Evolutionary conservation across 2,113 vertebrate genomes (phyloP), one percentile per base, ranked within the genome.

Genomic region (Leptobrachium leishanense): DNA sequence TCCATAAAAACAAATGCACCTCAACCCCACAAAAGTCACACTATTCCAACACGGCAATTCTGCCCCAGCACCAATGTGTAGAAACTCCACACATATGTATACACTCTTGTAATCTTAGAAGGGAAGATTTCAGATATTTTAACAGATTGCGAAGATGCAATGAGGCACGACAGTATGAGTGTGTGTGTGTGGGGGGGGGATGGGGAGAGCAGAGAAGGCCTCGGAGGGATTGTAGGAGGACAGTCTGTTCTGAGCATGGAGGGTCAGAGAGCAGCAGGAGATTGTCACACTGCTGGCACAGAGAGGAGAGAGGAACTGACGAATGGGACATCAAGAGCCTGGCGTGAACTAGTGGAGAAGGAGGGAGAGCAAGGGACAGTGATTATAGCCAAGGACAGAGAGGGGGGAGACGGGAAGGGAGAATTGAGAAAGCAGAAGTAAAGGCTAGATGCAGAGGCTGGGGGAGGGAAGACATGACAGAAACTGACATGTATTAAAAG

Each of bases 251-350:
- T 68, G 71, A 81, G 78, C 72, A 68, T 44, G 78, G 68, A 68
- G 78, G 78, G 78, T 81, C 78, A 81, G 74, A 74, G 78, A 81
- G 78, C 78, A 81, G 71, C 78, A 81, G 74, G 80, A 81, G 80
- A 72, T 76, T 81, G 72, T 74, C 72, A 74, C 71, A 81, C 72
- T 68, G 72, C 79, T 75, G 80, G 80, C 72, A 76, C 62, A 65
- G 73, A 62, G 43, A 73, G 39, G 68, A 68, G 74, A 66, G 67
- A 74, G 46, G 62, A 65, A 64, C 66, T 71, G 74, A 76, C 39
- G 57, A 76, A 55, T 70, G 62, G 72, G 80, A 82, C 80, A 76
- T 76, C 68, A 72, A 76, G 80, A 71, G 67, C 66, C 72, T 76
- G 67, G 70, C 50, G 74, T 65, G 74, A 76, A 76, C 73, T 70